phyloP scores from a whole-genome alignment of 2,888 invertebrate species.

The Pollenia griseotomentosa region DNA sequence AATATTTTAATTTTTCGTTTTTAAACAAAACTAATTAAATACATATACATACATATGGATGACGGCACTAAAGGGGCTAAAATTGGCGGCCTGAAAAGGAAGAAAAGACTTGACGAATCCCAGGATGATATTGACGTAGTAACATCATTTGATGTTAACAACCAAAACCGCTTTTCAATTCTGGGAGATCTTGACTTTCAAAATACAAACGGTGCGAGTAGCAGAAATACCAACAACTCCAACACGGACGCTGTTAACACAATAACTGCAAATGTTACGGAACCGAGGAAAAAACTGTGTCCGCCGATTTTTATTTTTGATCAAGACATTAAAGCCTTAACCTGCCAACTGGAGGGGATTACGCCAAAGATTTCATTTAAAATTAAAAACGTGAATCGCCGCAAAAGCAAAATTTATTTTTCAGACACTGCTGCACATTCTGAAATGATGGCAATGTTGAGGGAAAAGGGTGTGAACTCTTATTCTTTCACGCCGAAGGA shows the following conservation, averaged over 20 bases:
- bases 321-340: not conserved
- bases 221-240: no score
- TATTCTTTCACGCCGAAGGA: slow-evolving; percentile 38
- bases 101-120: not conserved
- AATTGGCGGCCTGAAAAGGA: not conserved
- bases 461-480: slow-evolving; percentile 20
- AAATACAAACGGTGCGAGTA: no score
- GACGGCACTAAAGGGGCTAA: not conserved
- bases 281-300: not conserved
- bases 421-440: not conserved
- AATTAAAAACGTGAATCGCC: no score
- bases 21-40: no score
- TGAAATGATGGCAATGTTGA: slow-evolving; percentile 35
- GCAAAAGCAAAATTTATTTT: slow-evolving; percentile 11
- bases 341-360: no score
- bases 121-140: not conserved
- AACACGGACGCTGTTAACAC: no score
- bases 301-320: slow-evolving; percentile 21
- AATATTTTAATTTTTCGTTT: no score
- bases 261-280: no score
- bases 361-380: no score
- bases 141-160: slow-evolving; percentile 19
- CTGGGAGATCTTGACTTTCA: not conserved
- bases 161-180: slow-evolving; percentile 9
- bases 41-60: no score